A percentile compares a stretch with the other conserved stretches of the same genome.
phyloP scores from a whole-genome alignment of 2,113 vertebrate species.

The Rhagologus leucostigma region DNA sequence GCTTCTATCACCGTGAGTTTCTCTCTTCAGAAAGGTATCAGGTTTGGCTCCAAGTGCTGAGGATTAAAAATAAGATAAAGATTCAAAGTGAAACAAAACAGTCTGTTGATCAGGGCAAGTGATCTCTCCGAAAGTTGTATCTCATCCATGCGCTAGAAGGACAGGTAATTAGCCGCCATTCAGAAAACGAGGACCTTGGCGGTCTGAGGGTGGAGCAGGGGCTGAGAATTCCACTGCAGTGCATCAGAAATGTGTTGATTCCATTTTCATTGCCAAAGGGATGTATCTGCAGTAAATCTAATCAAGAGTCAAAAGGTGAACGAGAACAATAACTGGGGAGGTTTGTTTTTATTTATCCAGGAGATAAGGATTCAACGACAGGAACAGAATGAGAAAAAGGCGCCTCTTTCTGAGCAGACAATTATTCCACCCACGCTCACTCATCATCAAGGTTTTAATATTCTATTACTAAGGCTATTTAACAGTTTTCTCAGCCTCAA shows the following conservation, averaged over 20 bases:
- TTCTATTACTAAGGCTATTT: constrained; percentile 8
- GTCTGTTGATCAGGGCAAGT: not conserved
- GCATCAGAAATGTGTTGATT: not conserved
- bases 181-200: not conserved
- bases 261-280: constrained; percentile 26
- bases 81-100: not conserved
- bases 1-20: not conserved
- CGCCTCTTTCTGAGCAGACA: not conserved
- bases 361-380: constrained; percentile 43
- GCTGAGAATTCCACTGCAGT: not conserved
- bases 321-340: constrained; percentile 7
- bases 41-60: not conserved
- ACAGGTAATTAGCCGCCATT: not conserved
- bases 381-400: constrained; percentile 13
- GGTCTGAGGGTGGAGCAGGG: not conserved
- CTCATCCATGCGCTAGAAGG: not conserved
- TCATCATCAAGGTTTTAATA: constrained; percentile 18
- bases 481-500: constrained; percentile 33
- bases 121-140: not conserved
- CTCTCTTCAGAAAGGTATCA: not conserved
- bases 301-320: constrained; percentile 57
- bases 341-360: constrained; percentile 43
- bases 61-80: not conserved
- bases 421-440: not conserved
- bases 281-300: constrained; percentile 40